A percentile compares a stretch with the other conserved stretches of the same genome.
Evolutionary conservation across 2,113 vertebrate species (phyloP).

Genomic region (Malaclemys terrapin): DNA sequence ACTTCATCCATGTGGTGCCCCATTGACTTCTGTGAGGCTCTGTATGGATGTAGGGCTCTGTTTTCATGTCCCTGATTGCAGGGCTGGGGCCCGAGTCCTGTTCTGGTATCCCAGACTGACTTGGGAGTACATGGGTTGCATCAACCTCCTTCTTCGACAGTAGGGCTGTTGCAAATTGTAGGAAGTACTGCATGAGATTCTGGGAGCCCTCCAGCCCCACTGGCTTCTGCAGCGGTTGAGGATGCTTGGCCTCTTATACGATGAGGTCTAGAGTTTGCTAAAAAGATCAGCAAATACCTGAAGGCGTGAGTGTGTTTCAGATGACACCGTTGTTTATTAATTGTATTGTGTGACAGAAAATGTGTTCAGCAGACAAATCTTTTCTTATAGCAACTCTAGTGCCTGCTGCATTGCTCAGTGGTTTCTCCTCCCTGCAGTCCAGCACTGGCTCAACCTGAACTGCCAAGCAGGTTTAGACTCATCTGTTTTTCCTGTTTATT

Average conservation of each 20-base stretch:
- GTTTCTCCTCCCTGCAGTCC: constrained; percentile 23
- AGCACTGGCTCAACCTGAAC: neutral
- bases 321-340: constrained; percentile 13
- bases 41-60: constrained; percentile 31
- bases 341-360: constrained; percentile 34
- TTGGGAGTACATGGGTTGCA: constrained; percentile 33
- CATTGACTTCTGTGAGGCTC: neutral
- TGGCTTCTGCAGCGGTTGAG: neutral
- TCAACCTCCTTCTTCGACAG: constrained; percentile 32
- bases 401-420: neutral
- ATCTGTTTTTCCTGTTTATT: constrained; percentile 25
- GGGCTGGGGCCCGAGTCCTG: constrained; percentile 5
- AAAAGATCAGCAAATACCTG: constrained; percentile 59
- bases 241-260: constrained; percentile 3
- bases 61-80: neutral
- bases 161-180: constrained; percentile 23
- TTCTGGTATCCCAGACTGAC: constrained; percentile 29
- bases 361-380: constrained; percentile 31
- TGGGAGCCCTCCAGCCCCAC: neutral
- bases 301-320: constrained; percentile 38
- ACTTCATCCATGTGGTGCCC: neutral
- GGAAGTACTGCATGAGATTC: neutral
- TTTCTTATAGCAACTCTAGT: neutral
- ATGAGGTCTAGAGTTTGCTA: constrained; percentile 27
- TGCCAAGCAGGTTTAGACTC: neutral